A percentile compares a stretch with the other conserved stretches of the same genome.
phyloP scores from a whole-genome alignment of 1,140 invertebrate genomes.

The Danaus melanippus region DNA sequence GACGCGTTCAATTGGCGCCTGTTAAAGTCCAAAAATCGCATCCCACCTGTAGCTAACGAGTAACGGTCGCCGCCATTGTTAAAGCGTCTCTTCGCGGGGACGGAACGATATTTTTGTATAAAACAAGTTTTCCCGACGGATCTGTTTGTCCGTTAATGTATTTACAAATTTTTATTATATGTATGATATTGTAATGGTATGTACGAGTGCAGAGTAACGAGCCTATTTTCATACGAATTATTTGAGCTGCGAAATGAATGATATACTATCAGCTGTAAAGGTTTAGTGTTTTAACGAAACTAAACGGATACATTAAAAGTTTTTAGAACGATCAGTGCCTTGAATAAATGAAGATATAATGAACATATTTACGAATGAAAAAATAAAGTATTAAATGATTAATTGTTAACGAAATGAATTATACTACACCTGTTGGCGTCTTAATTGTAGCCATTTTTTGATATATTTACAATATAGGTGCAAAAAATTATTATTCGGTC shows the following conservation, averaged over 20 bases:
- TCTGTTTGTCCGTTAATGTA: conserved; percentile 45
- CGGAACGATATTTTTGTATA: conserved; percentile 64
- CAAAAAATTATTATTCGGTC: conserved; percentile 18
- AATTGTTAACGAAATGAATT: conserved; percentile 7
- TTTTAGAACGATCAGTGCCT: conserved; percentile 64
- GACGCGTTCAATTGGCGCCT: conserved; percentile 52
- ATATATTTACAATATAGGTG: conserved; percentile 22
- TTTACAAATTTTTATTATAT: conserved; percentile 68
- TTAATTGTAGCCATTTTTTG: conserved; percentile 18
- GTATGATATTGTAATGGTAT: conserved; percentile 62
- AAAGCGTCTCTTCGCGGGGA: conserved; percentile 33
- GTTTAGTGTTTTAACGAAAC: conserved; percentile 36
- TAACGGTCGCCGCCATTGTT: conserved; percentile 31
- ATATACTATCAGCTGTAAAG: conserved; percentile 67
- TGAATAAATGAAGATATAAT: conserved; percentile 58
- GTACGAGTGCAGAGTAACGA: conserved; percentile 66
- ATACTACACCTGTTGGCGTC: conserved; percentile 14
- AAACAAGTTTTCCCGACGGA: conserved; percentile 48
- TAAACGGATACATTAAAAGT: conserved; percentile 49
- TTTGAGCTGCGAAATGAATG: conserved; percentile 63
- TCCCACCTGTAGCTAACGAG: conserved; percentile 52
- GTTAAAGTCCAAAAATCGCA: conserved; percentile 53
- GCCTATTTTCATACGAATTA: conserved; percentile 69
- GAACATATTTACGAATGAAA: conserved; percentile 57
- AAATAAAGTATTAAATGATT: conserved; percentile 25